phyloP scores from a whole-genome alignment of 2,113 vertebrate species.

The Trematocara variabile region DNA sequence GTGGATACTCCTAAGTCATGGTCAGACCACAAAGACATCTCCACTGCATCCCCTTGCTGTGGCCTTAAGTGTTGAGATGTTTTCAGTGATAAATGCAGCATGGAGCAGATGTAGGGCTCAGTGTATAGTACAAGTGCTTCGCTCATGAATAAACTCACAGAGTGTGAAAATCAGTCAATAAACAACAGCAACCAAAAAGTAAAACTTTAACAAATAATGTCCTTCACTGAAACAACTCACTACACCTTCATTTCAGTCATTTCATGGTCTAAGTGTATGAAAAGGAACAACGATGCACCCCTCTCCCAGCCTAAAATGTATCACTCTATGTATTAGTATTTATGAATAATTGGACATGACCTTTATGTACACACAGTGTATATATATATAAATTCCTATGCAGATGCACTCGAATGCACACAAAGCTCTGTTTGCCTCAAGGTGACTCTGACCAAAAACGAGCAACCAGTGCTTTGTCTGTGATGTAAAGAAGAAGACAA shows the following conservation, averaged over 20 bases:
- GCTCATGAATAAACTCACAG: neutral
- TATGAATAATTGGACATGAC: neutral
- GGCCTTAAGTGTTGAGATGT: neutral
- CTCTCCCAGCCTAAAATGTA: neutral
- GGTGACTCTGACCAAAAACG: slow-evolving; percentile 46
- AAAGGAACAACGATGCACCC: neutral
- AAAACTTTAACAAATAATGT: neutral
- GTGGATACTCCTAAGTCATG: neutral
- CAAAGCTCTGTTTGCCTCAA: slow-evolving; percentile 23
- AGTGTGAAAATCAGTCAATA: neutral
- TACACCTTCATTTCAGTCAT: neutral
- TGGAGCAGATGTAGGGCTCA: neutral
- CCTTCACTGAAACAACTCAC: neutral
- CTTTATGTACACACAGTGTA: neutral
- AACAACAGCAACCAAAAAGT: neutral
- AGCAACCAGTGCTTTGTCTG: slow-evolving; percentile 29
- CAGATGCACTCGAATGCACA: neutral
- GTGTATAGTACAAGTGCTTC: neutral
- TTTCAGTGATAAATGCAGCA: neutral
- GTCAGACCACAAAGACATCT: neutral
- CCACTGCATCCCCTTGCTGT: neutral
- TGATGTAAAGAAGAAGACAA: slow-evolving; percentile 40
- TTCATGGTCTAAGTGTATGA: neutral
- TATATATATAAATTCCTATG: neutral
- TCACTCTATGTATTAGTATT: neutral